A percentile compares a stretch with the other conserved stretches of the same genome.
phyloP scores from a whole-genome alignment of 2,797 vertebrate species.

The Octomys mimax region DNA sequence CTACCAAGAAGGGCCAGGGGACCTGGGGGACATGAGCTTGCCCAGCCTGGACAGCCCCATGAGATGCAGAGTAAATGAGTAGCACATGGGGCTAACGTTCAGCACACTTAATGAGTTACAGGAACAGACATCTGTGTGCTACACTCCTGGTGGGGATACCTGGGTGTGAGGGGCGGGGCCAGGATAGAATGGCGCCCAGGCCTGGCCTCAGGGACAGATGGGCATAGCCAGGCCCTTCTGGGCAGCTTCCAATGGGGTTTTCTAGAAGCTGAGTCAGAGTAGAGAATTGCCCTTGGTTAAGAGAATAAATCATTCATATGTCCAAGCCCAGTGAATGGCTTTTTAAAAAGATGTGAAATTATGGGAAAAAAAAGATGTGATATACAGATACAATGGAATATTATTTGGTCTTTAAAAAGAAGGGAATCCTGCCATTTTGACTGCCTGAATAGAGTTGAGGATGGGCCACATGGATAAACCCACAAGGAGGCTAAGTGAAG shows the following conservation, averaged over 20 bases:
- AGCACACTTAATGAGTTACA: not conserved
- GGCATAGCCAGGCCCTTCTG: not conserved
- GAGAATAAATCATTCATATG: not conserved
- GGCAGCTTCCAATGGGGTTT: not conserved
- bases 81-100: rapidly evolving
- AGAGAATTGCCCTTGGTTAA: not conserved
- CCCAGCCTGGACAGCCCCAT: not conserved
- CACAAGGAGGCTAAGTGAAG: not conserved
- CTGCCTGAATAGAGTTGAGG: not conserved
- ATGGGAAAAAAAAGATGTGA: not conserved
- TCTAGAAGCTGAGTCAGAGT: not conserved
- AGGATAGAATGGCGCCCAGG: not conserved
- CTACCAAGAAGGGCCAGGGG: not conserved
- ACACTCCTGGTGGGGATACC: not conserved
- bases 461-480: too few relatives aligned
- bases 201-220: not conserved
- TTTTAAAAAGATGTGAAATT: not conserved
- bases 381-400: not conserved
- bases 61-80: not conserved
- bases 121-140: not conserved
- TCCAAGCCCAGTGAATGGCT: not conserved
- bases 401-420: not conserved
- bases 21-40: too few relatives aligned
- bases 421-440: not conserved
- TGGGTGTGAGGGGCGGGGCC: not conserved